A percentile compares a stretch with the other conserved stretches of the same genome.
Evolutionary conservation across 2,888 invertebrate species (phyloP).

Genomic region (Drosophila anomelani): DNA sequence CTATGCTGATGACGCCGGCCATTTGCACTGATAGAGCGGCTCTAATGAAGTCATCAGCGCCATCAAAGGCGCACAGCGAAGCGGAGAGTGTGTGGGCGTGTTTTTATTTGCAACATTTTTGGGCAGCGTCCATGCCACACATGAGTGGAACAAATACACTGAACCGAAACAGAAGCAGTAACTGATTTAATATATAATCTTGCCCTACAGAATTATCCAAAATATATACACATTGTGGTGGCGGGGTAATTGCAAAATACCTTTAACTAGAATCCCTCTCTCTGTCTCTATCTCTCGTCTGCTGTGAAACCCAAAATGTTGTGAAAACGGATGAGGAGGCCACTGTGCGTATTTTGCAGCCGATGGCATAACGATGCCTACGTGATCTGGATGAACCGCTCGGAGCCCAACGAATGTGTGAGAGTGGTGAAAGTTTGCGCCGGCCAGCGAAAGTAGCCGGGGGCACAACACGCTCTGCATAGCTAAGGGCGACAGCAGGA

Average conservation of each 20-base stretch:
- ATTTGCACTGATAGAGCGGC: slow-evolving; percentile 73
- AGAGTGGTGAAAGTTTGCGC: slow-evolving; percentile 68
- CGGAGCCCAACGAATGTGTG: slow-evolving; percentile 56
- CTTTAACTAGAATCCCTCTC: neutral
- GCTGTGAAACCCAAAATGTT: neutral
- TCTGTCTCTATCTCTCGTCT: neutral
- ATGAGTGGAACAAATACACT: slow-evolving; percentile 20
- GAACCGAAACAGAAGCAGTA: neutral
- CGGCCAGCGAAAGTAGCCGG: slow-evolving; percentile 67
- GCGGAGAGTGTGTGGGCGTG: slow-evolving; percentile 31
- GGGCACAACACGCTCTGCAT: slow-evolving; percentile 63
- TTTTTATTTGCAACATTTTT: slow-evolving; percentile 70
- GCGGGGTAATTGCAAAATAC: slow-evolving; percentile 3
- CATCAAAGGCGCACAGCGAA: slow-evolving; percentile 60
- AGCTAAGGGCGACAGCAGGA: slow-evolving; percentile 60
- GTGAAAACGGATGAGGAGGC: neutral
- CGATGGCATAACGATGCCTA: slow-evolving; percentile 79
- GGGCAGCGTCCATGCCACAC: slow-evolving; percentile 48
- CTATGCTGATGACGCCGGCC: slow-evolving; percentile 59
- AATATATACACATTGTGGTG: neutral
- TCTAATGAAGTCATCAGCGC: slow-evolving; percentile 76
- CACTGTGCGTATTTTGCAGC: slow-evolving; percentile 34
- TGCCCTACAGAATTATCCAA: neutral
- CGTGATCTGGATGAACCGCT: slow-evolving; percentile 65
- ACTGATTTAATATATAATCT: neutral